Evolutionary conservation across 2,113 vertebrate species (phyloP).

Genomic region (Phylloscopus whistleri): DNA sequence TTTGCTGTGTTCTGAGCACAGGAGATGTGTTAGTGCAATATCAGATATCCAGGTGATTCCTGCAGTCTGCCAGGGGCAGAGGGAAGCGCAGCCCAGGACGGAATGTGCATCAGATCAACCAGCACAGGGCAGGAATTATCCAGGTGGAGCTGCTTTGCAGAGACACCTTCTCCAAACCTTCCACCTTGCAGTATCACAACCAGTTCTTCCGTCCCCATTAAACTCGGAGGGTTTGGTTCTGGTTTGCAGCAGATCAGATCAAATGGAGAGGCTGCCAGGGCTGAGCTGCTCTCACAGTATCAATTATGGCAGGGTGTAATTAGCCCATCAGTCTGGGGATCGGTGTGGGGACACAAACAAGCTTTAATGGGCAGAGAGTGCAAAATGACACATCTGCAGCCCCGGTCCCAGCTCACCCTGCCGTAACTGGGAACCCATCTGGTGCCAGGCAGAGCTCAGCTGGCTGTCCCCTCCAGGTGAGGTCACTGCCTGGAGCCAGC

Average conservation of each 20-base stretch:
- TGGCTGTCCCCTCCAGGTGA: neutral
- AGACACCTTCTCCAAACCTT: neutral
- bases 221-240: conserved; percentile 32
- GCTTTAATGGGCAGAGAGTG: neutral
- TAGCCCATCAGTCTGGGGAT: conserved; percentile 35
- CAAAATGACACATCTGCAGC: neutral
- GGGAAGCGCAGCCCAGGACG: neutral
- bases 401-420: neutral
- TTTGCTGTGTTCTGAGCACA: neutral
- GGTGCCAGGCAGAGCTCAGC: neutral
- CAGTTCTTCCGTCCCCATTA: conserved; percentile 30
- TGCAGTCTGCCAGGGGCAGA: neutral
- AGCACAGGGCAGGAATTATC: neutral
- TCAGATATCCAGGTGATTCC: neutral
- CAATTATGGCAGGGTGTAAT: conserved; percentile 55
- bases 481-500: neutral
- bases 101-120: neutral
- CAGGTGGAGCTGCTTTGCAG: conserved; percentile 18
- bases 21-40: neutral
- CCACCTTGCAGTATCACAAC: neutral
- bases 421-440: neutral
- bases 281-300: neutral
- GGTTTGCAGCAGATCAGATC: neutral
- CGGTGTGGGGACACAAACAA: conserved; percentile 1
- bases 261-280: neutral